Evolutionary conservation across 2,113 vertebrate genomes (phyloP), one percentile per base, ranked within the genome.

Genomic region (Mohoua ochrocephala): DNA sequence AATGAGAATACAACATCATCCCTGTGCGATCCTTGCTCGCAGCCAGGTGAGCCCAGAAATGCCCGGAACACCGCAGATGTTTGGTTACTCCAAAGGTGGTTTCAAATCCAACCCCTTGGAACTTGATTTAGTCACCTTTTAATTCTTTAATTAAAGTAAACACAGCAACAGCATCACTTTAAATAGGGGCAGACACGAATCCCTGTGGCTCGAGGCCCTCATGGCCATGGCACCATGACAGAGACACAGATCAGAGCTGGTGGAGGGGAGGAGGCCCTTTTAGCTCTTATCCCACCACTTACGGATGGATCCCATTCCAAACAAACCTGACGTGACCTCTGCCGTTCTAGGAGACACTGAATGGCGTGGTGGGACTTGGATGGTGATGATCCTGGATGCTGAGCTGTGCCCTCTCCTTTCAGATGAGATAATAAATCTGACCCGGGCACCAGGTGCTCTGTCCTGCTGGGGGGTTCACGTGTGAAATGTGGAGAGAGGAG

Each of bases 11-110:
- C 1, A 21, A 0, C 37, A 6, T 9, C 33, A 24, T 18, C 28
- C 2, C 12, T 17, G 14, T 17, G 39, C 9, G 44, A 45, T 35
- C 49, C 44, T 19, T 37, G 28, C 47, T 28, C 14, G 26, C 35
- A 79, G 49, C 52, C 42, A 12, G 23, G n/a, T 10, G 28, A 74
- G 50, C 23, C 30, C 53, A 50, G 26, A 54, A 57, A 33, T 37
- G 3, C n/a, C 31, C 1, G 0, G 24, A 79, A 23, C 5, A 2
- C 31, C 0, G 2, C 6, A 67, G n/a, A 15, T 13, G 17, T 30
- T 57, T 53, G 10, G 2, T 69, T 27, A 5, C 37, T 71, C 47
- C 9, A n/a, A 33, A 67, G 18, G 3, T 11, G 18, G 5, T 83
- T 74, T 69, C 7, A 39, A 71, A 57, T 16, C 44, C 24, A 54